Evolutionary conservation across 2,888 invertebrate species (phyloP), one percentile per base, ranked within the genome.

Genomic region (Ochropacha duplaris): DNA sequence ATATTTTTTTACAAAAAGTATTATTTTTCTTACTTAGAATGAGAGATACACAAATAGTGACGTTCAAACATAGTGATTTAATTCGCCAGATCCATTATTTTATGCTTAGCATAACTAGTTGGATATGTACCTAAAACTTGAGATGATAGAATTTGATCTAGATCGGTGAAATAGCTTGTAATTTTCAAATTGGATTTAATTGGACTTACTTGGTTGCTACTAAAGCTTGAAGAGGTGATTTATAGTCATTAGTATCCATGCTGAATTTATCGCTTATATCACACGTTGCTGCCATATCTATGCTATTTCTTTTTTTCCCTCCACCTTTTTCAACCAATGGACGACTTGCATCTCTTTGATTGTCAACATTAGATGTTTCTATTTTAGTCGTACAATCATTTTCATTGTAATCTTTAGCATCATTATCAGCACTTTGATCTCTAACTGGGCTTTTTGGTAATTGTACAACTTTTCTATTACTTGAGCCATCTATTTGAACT

Each of bases 221-320:
- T 68, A 92, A 81, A 22, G 91, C 84, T 61, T 86, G 86, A 31
- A 92, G 68, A 26, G 92, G 92, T 8, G 92, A 92, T 75, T 78
- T 81, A 62, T 92, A 92, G 69, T 92, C 92, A 64, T 83, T 76
- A 1, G 66, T 56, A n/a, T 67, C 64, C 22, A 52, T 65, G 19
- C 52, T 65, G n/a, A 57, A 57, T 28, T 22, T 62, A 36, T 55
- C 59, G 49, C 49, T 54, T 66, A 54, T 62, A 56, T 56, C 58
- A 39, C 54, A 50, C 61, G 59, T 39, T 59, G 60, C 19, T 19
- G 44, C 44, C 19, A 19, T 49, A 50, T 57, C 56, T 54, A 71
- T 57, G 54, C 57, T 58, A 52, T 62, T 64, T 50, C 50, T 65
- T 44, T 50, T 56, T 39, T 57, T 61, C 60, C 61, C 69, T 54